Base-by-base conservation (phyloP, 2,888 invertebrate species). In the Megaustenia siamemsis region DNA sequence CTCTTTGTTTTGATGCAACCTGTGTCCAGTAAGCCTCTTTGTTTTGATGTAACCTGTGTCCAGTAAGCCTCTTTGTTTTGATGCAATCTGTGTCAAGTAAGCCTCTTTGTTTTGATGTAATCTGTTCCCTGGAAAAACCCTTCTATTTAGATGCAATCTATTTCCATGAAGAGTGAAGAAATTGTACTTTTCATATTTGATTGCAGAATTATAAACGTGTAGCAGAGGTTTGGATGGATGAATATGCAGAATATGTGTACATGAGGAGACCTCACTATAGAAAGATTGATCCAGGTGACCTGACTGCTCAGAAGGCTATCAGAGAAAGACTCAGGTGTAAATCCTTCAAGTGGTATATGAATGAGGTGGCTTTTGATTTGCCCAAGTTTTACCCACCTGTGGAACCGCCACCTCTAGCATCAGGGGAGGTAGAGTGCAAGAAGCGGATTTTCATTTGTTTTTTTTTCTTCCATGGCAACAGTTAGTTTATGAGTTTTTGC, bases 151-250 rank as follows among this genome's bases (percentile, higher is more conserved):
- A n/a, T n/a, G n/a, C n/a, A n/a, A n/a, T n/a, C n/a, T n/a, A n/a
- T n/a, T n/a, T n/a, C n/a, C n/a, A n/a, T n/a, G n/a, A n/a, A n/a
- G n/a, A n/a, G n/a, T n/a, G n/a, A n/a, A n/a, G n/a, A n/a, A n/a
- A n/a, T n/a, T n/a, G n/a, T n/a, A n/a, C n/a, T n/a, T n/a, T n/a
- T n/a, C n/a, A n/a, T n/a, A 32, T 40, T 15, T 35, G 2, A 0
- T 63, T 66, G 35, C 53, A 97, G 97, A 98, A 98, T 94, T 98
- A 97, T 94, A 96, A 96, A 66, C 95, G 98, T 86, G 98, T 98
- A 0, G 98, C 98, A 84, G 98, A 97, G 91, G 98, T 99, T 2
- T 99, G 99, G 99, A 98, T 99, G 98, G 99, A 99, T 93, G 98
- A 99, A 91, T 99, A 98, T 93, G 97, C 97, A 1, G 95, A 98